phyloP scores from a whole-genome alignment of 2,113 vertebrate species.

The Sphyrna mokarran region DNA sequence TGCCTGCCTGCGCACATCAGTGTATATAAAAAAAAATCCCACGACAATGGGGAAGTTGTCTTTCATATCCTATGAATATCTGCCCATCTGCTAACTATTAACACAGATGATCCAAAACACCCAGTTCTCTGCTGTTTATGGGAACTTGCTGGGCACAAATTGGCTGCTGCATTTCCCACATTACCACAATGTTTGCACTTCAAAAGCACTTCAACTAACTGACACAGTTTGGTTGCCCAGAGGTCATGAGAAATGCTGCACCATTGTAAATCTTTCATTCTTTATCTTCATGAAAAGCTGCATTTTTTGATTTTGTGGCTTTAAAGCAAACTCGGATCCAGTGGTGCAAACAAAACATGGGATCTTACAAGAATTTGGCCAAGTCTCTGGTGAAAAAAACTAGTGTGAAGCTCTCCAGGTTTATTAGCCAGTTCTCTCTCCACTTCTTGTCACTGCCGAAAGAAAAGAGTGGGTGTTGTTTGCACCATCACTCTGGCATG shows the following conservation, averaged over 20 bases:
- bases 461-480: no score
- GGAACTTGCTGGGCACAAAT: neutral
- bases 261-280: neutral
- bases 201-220: neutral
- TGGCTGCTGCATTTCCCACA: neutral
- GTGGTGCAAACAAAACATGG: neutral
- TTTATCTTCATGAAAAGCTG: neutral
- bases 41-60: no score
- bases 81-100: neutral
- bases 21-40: no score
- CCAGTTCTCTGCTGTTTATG: neutral
- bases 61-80: neutral
- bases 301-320: neutral
- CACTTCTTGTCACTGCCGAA: no score
- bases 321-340: neutral
- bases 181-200: neutral
- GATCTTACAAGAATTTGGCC: no score
- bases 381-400: no score
- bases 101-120: neutral
- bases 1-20: neutral
- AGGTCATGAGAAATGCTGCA: neutral
- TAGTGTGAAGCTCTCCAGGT: no score
- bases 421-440: no score
- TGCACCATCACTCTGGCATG: no score
- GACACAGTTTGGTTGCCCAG: neutral